phyloP scores from a whole-genome alignment of 30 jellyfish, hydroid and myxozoan genomes.

The Aurelia aurita region DNA sequence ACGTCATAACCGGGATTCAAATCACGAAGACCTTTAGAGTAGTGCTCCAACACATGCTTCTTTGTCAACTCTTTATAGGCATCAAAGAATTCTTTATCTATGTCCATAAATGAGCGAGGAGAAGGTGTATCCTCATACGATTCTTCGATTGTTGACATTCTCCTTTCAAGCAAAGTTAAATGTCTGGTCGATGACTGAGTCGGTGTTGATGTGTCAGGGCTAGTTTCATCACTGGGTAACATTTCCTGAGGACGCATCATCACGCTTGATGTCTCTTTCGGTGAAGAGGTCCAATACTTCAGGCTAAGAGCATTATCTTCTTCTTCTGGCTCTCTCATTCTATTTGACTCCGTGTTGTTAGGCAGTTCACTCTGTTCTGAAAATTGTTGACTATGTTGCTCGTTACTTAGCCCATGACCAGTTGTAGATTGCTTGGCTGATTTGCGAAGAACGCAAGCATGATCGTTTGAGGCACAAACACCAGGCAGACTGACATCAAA shows the following conservation, averaged over 20 bases:
- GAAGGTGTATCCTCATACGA: slow-evolving; percentile 63
- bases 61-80: slow-evolving; percentile 23
- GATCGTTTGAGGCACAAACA: neutral
- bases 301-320: neutral
- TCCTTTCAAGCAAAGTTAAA: slow-evolving; percentile 19
- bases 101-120: slow-evolving; percentile 43
- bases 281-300: neutral
- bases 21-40: neutral
- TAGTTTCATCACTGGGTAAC: too few species aligned
- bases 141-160: slow-evolving; percentile 77
- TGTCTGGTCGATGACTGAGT: neutral
- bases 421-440: neutral
- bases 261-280: neutral
- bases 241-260: too few species aligned
- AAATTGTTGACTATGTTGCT: too few species aligned
- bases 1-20: neutral
- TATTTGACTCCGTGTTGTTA: too few species aligned
- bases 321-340: neutral
- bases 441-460: neutral
- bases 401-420: neutral
- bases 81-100: slow-evolving; percentile 20
- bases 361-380: neutral
- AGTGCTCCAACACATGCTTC: neutral
- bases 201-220: neutral
- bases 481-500: neutral